Evolutionary conservation across 1,140 invertebrate species (phyloP).

Genomic region (Nasonia giraulti): DNA sequence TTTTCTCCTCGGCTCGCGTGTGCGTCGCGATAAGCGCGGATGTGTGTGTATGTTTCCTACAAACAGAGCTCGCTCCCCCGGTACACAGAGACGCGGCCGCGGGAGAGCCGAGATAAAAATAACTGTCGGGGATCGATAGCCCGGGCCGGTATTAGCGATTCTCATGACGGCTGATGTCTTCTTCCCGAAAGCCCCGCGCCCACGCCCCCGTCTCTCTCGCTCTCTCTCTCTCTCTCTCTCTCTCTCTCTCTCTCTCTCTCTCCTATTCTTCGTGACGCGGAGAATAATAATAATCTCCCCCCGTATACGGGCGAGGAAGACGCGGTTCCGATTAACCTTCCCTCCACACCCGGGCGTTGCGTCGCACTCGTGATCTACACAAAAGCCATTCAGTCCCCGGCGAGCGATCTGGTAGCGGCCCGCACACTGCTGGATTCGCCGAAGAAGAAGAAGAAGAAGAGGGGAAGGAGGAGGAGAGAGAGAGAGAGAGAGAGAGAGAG

Average conservation of each 20-base stretch:
- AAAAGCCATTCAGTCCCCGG: background rate
- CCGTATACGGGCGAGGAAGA: no score
- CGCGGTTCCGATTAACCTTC: background rate
- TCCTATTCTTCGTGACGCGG: background rate
- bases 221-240: no score
- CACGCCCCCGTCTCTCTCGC: background rate
- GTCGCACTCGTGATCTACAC: background rate
- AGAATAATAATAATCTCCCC: background rate
- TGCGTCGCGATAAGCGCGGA: background rate
- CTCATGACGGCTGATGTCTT: background rate
- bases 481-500: no score
- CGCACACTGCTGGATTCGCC: no score
- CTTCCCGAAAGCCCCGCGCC: background rate
- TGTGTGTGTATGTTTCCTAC: background rate
- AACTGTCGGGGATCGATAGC: conserved; percentile 7
- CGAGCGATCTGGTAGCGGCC: background rate
- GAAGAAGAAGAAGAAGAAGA: no score
- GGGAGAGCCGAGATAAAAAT: conserved; percentile 12
- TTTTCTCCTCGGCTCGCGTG: background rate
- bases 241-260: background rate
- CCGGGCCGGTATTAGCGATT: conserved; percentile 2
- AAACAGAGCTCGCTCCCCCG: background rate
- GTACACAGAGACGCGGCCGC: background rate
- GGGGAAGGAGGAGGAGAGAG: no score
- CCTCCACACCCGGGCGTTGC: background rate